A percentile compares a stretch with the other conserved stretches of the same genome.
These are phyloP conservation scores for Zosterops lateralis DNA, from an alignment of 2,113 vertebrate species.

Conservation along the genomic window DNA sequence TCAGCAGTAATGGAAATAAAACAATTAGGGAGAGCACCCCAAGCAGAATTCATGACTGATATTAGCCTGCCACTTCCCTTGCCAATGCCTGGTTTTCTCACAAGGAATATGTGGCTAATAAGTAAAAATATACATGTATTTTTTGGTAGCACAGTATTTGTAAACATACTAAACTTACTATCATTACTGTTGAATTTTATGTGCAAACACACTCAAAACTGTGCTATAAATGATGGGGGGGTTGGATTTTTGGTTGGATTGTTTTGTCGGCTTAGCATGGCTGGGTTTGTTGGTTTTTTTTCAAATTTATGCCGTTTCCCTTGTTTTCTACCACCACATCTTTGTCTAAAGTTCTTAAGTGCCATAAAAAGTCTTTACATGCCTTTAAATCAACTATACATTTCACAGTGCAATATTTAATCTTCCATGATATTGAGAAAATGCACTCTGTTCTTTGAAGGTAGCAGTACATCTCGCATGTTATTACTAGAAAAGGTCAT, in stretches of 20 bases:
- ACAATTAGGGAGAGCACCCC: fast-evolving
- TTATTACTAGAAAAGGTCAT: slow-evolving; percentile 59
- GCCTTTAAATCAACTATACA: background rate
- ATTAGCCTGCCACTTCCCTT: background rate
- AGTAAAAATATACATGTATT: fast-evolving
- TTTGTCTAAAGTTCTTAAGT: background rate
- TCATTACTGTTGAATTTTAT: background rate
- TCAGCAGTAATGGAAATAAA: background rate
- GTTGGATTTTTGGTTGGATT: background rate
- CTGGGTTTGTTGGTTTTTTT: background rate
- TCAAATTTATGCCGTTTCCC: background rate
- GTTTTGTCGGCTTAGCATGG: background rate
- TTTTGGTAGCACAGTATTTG: background rate
- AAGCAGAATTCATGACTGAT: background rate
- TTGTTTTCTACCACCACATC: background rate
- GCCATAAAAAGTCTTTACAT: background rate
- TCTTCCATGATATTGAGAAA: background rate
- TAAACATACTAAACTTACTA: background rate
- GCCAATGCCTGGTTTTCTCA: background rate
- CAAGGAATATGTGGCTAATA: background rate
- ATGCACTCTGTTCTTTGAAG: slow-evolving; percentile 19
- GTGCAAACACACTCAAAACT: background rate
- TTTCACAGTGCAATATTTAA: slow-evolving; percentile 10
- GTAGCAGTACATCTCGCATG: background rate
- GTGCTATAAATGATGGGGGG: background rate